Evolutionary conservation across 2,797 vertebrate genomes (phyloP).

Genomic region (Rhabdophis nuchalis): DNA sequence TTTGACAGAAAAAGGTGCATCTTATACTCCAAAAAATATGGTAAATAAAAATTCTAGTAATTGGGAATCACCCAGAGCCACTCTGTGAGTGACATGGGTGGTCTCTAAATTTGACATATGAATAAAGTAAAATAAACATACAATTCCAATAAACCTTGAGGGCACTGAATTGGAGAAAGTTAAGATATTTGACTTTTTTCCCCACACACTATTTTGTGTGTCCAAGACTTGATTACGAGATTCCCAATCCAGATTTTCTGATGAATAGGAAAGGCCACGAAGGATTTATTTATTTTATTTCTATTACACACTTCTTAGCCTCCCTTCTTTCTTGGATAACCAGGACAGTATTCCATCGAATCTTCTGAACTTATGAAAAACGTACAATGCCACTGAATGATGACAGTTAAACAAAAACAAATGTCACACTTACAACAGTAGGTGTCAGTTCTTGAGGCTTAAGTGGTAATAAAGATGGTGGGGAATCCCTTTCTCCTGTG

Average conservation of each 20-base stretch:
- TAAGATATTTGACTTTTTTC: background rate
- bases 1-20: too few relatives aligned
- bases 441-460: background rate
- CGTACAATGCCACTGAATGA: background rate
- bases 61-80: background rate
- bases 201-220: background rate
- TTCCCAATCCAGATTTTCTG: background rate
- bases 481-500: constrained; percentile 29
- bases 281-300: background rate
- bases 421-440: constrained; percentile 58
- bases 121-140: background rate
- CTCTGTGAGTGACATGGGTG: background rate
- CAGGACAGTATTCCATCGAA: background rate
- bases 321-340: background rate
- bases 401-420: background rate
- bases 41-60: background rate
- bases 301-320: background rate
- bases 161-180: background rate
- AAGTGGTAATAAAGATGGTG: constrained; percentile 22
- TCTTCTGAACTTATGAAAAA: constrained; percentile 2
- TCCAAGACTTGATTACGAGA: background rate
- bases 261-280: background rate
- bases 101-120: background rate
- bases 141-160: background rate
- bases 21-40: too few relatives aligned